Evolutionary conservation across 1,140 invertebrate genomes (phyloP), one percentile per base, ranked within the genome.

Genomic region (Eurytemora carolleeae): DNA sequence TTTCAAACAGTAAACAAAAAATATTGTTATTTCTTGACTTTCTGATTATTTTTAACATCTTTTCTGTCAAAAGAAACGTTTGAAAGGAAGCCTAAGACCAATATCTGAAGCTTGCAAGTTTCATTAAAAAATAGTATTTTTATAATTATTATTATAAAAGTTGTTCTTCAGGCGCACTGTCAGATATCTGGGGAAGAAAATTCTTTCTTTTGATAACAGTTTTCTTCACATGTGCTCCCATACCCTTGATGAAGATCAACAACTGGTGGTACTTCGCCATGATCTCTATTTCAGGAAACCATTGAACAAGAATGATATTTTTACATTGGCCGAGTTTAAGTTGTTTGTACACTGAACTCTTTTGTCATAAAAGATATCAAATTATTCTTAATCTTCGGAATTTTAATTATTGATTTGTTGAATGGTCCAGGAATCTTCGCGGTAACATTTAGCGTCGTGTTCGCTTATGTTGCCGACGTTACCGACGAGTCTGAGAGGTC

Each of bases 181-280:
- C 91, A 12, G 95, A 99, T 75, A 86, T 96, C 25, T 97, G 92
- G 87, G 95, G 95, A 53, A 78, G 94, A 66, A 99, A 98, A 75
- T 86, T 95, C 71, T 99, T 99, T 75, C 80, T 99, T 58, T 78
- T 99, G 63, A 83, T 98, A 65, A 98, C 96, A 57, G 95, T 98
- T 66, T 94, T 97, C 73, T 98, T 97, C 76, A 99, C 96, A 2
- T 99, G 95, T 77, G 85, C 89, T 64, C 96, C 96, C 44, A 98
- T 98, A 71, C 95, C 95, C 58, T 79, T 98, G 58, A 97, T 98
- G 88, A 92, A 87, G 70, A 86, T 98, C 69, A 97, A 96, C 76
- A 92, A 93, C 57, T 98, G 91, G 89, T 98, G 94, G 94, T 98
- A 98, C 74, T 99, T 99, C 77, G 93, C 93, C 56, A 92, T 98